Percentiles rank a stretch among this genome's conserved stretches.
Conservation (phyloP, 1,140 invertebrate species). For the Streblospio benedicti region DNA sequence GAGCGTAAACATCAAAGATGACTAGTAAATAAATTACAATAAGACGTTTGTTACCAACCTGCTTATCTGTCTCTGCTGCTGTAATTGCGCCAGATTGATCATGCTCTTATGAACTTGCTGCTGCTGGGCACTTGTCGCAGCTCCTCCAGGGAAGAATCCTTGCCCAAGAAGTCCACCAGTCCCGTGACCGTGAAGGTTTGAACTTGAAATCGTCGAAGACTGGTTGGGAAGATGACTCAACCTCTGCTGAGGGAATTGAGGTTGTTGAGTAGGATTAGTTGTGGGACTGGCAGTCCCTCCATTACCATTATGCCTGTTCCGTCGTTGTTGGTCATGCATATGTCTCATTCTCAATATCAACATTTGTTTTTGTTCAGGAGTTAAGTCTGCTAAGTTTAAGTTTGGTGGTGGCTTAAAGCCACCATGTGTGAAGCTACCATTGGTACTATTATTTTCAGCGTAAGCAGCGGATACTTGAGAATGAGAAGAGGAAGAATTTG, state of each 20-base stretch:
- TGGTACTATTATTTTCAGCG: background rate
- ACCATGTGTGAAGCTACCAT: background rate
- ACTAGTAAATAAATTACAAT: no score
- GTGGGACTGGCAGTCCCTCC: background rate
- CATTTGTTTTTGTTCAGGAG: conserved; percentile 9
- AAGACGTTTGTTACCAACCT: no score
- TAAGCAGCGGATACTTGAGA: background rate
- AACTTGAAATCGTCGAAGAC: conserved; percentile 16
- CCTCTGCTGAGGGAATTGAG: conserved; percentile 5
- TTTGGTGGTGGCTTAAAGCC: background rate
- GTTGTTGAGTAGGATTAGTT: conserved; percentile 5
- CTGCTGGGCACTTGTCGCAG: background rate
- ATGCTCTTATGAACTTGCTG: background rate
- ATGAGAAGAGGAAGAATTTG: no score
- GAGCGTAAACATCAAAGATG: no score
- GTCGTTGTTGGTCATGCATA: conserved; percentile 29
- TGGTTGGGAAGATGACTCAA: conserved; percentile 15
- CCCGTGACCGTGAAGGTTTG: conserved; percentile 3
- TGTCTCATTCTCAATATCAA: conserved; percentile 15
- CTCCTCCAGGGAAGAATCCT: background rate
- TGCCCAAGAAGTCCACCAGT: background rate
- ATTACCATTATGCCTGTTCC: conserved; percentile 31
- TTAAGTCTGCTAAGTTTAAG: background rate
- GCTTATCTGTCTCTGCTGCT: no score
- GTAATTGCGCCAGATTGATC: conserved; percentile 13